Conservation (phyloP, 2,797 vertebrate genomes). For the Cercopithecus neglectus region DNA sequence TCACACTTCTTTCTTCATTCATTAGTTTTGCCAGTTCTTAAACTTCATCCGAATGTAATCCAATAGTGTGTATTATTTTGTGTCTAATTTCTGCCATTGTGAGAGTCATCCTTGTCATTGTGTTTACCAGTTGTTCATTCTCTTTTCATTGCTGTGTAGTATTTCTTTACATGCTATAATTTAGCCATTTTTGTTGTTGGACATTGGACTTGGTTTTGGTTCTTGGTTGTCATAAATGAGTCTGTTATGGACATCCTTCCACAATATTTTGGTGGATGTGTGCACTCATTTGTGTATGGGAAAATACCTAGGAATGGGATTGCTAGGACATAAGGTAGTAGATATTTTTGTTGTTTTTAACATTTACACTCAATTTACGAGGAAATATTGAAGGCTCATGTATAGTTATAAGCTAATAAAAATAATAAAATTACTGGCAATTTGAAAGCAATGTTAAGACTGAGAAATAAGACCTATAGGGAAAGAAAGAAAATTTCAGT, state of each 20-base stretch:
- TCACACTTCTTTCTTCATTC: not conserved
- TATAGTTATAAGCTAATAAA: not conserved
- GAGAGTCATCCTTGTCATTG: not conserved
- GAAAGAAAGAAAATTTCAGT: not conserved
- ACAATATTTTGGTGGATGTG: not conserved
- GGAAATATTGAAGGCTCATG: not conserved
- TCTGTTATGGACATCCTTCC: not conserved
- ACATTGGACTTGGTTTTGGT: not conserved
- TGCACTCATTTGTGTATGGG: not conserved
- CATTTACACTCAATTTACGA: not conserved
- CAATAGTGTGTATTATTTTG: not conserved
- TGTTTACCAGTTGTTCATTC: not conserved
- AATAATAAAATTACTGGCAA: not conserved
- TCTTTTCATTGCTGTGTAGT: not conserved
- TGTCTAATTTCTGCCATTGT: not conserved
- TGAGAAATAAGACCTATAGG: not conserved
- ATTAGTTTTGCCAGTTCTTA: not conserved
- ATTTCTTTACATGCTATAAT: not conserved
- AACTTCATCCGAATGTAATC: not conserved
- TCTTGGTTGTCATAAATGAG: not conserved
- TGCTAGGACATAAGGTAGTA: not conserved
- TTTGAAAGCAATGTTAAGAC: not conserved
- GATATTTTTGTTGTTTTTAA: not conserved
- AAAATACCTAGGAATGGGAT: not conserved
- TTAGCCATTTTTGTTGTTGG: not conserved